These are phyloP conservation scores for Luperina nickerlii DNA, from an alignment of 2,888 invertebrate species.

Conservation along the genomic window DNA sequence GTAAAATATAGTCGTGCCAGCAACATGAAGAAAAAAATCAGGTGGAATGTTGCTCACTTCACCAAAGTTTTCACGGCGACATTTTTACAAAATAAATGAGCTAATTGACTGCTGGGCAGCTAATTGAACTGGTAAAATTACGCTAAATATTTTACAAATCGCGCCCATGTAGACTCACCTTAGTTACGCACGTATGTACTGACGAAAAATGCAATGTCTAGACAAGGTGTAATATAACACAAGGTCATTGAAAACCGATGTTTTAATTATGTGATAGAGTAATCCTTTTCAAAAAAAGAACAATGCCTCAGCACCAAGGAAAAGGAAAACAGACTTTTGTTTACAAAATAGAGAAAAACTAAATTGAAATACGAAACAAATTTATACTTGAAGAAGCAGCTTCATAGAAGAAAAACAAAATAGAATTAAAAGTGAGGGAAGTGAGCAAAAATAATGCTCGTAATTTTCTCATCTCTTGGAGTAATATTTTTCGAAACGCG, in stretches of 20 bases:
- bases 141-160: neutral
- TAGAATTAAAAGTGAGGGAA: slow-evolving; percentile 32
- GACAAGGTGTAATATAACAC: too few species aligned
- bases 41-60: neutral
- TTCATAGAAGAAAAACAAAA: slow-evolving; percentile 22
- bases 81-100: neutral
- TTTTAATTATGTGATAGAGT: neutral
- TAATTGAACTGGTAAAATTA: neutral
- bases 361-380: slow-evolving; percentile 39
- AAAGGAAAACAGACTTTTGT: slow-evolving; percentile 9
- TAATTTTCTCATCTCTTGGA: slow-evolving; percentile 36
- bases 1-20: too few species aligned
- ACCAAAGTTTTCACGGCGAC: neutral
- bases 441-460: slow-evolving; percentile 3
- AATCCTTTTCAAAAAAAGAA: neutral
- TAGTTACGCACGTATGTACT: neutral
- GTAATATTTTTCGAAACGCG: slow-evolving; percentile 29
- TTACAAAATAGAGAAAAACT: slow-evolving; percentile 14
- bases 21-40: too few species aligned
- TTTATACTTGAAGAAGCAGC: slow-evolving; percentile 37
- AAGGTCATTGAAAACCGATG: neutral
- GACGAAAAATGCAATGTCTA: neutral
- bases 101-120: too few species aligned
- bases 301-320: neutral
- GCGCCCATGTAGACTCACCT: neutral